Percentiles rank a stretch among this genome's conserved stretches.
These are phyloP conservation scores for Odontomyia ornata DNA, from an alignment of 2,888 invertebrate species.

Conservation along the genomic window DNA sequence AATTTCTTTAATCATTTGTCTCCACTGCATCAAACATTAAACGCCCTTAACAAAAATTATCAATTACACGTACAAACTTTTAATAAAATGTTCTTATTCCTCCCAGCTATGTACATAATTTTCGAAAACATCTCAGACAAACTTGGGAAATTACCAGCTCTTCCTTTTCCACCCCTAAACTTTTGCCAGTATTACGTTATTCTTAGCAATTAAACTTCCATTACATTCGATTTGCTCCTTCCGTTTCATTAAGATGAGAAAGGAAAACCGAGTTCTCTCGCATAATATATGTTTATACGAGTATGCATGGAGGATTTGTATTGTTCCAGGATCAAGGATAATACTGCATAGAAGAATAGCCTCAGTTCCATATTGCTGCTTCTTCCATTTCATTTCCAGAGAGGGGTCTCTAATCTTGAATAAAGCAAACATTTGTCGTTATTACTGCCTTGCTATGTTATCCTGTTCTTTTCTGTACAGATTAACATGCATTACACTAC, in stretches of 20 bases:
- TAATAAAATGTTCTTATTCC: too few relatives aligned
- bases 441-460: not conserved
- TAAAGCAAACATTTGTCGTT: not conserved
- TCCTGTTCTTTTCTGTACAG: not conserved
- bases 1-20: too few relatives aligned
- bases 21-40: too few relatives aligned
- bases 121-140: not conserved
- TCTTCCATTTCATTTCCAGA: too few relatives aligned
- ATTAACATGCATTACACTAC: not conserved
- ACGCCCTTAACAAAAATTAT: too few relatives aligned
- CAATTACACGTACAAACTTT: too few relatives aligned
- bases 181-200: not conserved
- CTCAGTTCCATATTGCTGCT: not conserved
- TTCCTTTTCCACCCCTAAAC: not conserved
- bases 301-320: not conserved
- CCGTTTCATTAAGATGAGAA: constrained; percentile 42
- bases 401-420: not conserved
- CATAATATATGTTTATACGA: not conserved
- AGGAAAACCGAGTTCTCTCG: constrained; percentile 12
- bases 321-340: not conserved
- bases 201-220: constrained; percentile 53
- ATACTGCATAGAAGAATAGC: not conserved
- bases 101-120: too few relatives aligned
- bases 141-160: too few relatives aligned
- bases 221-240: constrained; percentile 51